These are phyloP conservation scores for Zaprionus lineosus DNA, from an alignment of 2,888 invertebrate genomes.

Conservation along the genomic window DNA sequence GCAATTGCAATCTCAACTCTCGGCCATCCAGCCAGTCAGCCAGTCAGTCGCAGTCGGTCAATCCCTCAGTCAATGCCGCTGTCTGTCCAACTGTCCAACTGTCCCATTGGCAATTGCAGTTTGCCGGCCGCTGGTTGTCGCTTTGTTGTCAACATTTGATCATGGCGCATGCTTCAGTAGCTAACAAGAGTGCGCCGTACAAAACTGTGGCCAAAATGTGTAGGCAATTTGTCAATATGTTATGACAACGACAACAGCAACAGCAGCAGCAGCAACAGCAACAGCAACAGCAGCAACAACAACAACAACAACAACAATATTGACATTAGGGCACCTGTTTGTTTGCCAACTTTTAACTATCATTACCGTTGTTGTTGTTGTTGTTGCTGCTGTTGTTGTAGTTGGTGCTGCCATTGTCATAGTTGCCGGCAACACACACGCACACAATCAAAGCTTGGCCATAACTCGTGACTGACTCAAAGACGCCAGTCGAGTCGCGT, in stretches of 20 bases:
- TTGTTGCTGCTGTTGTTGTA: constrained; percentile 35
- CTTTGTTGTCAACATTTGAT: constrained; percentile 57
- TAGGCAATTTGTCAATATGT: constrained; percentile 73
- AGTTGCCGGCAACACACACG: constrained; percentile 42
- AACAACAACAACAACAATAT: constrained; percentile 56
- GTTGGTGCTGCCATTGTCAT: constrained; percentile 40
- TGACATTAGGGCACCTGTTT: constrained; percentile 76
- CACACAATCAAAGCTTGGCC: constrained; percentile 22
- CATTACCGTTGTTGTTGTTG: constrained; percentile 66
- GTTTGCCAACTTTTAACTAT: constrained; percentile 69
- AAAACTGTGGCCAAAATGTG: constrained; percentile 72
- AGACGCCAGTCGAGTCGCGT: constrained; percentile 33
- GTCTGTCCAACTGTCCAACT: no score
- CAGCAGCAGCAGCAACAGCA: constrained; percentile 24
- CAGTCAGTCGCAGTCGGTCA: constrained; percentile 9
- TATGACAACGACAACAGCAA: constrained; percentile 54
- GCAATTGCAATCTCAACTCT: constrained; percentile 8
- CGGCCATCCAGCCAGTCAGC: constrained; percentile 10
- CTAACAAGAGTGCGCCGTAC: constrained; percentile 35
- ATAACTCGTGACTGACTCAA: constrained; percentile 68
- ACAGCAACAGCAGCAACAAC: constrained; percentile 11
- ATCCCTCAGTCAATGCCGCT: background rate
- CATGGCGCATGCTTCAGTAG: constrained; percentile 68
- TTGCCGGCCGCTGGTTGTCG: constrained; percentile 15
- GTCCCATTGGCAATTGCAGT: constrained; percentile 16